Conservation (phyloP, 2,113 vertebrate genomes). For the Microcebus griseorufus region DNA sequence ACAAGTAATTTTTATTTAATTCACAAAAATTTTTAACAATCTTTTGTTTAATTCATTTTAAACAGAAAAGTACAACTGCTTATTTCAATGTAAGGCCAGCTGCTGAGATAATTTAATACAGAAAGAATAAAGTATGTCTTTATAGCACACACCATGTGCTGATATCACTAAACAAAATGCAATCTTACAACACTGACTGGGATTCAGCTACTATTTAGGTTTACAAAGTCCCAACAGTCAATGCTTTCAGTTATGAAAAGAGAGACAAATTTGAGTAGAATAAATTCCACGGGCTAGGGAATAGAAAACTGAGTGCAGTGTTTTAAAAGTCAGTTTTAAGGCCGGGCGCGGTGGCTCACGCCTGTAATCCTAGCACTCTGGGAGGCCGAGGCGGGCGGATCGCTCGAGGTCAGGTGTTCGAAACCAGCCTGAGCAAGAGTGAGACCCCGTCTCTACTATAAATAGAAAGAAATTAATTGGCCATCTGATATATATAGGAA, state of each 20-base stretch:
- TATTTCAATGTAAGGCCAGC: neutral
- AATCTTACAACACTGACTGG: neutral
- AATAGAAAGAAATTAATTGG: too few species aligned
- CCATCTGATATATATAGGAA: too few species aligned
- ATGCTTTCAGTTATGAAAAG: neutral
- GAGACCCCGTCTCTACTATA: too few species aligned
- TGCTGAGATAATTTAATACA: neutral
- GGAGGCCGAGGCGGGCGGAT: too few species aligned
- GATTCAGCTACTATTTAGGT: neutral
- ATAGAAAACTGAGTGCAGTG: neutral
- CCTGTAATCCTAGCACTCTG: too few species aligned
- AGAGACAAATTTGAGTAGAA: neutral
- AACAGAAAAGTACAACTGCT: neutral
- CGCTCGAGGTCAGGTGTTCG: too few species aligned
- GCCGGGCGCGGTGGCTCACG: too few species aligned
- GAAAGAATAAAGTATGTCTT: neutral
- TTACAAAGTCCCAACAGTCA: neutral
- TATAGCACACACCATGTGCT: fast-evolving
- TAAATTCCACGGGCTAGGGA: neutral
- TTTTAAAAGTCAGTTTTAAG: neutral
- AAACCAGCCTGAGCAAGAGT: too few species aligned
- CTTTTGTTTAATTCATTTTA: neutral
- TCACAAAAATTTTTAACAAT: neutral
- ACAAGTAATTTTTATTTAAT: neutral
- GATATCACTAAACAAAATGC: neutral